These are phyloP conservation scores for Meda fulgida DNA, from an alignment of 2,797 vertebrate genomes.

Conservation along the genomic window DNA sequence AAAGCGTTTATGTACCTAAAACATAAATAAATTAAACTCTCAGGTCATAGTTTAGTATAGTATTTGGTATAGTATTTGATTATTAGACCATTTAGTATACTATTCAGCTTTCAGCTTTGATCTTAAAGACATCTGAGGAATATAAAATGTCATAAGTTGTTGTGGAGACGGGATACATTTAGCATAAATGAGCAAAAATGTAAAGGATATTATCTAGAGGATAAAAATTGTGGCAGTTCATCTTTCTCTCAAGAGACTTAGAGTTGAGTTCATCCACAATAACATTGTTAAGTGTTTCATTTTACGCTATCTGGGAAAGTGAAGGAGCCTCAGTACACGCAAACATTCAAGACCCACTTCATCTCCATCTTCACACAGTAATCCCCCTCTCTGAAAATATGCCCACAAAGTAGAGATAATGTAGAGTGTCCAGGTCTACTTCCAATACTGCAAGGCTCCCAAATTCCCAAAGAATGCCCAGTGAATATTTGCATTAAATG, in stretches of 20 bases:
- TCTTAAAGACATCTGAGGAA: conserved; percentile 1
- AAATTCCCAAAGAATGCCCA: background rate
- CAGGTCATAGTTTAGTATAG: background rate
- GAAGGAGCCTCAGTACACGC: background rate
- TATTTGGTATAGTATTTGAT: background rate
- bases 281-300: background rate
- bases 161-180: conserved; percentile 12
- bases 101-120: background rate
- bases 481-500: background rate
- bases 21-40: conserved; percentile 2
- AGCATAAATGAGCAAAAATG: background rate
- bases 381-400: background rate
- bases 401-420: background rate
- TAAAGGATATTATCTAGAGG: background rate
- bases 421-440: background rate
- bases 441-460: background rate
- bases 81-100: background rate
- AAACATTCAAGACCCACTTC: background rate
- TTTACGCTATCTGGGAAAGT: background rate
- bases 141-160: conserved; percentile 3
- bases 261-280: background rate
- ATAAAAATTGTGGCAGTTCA: background rate
- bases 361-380: conserved; percentile 8
- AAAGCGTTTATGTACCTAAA: background rate
- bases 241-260: background rate